A percentile compares a stretch with the other conserved stretches of the same genome.
Conservation (phyloP, 2,113 vertebrate genomes). For the Strix uralensis region DNA sequence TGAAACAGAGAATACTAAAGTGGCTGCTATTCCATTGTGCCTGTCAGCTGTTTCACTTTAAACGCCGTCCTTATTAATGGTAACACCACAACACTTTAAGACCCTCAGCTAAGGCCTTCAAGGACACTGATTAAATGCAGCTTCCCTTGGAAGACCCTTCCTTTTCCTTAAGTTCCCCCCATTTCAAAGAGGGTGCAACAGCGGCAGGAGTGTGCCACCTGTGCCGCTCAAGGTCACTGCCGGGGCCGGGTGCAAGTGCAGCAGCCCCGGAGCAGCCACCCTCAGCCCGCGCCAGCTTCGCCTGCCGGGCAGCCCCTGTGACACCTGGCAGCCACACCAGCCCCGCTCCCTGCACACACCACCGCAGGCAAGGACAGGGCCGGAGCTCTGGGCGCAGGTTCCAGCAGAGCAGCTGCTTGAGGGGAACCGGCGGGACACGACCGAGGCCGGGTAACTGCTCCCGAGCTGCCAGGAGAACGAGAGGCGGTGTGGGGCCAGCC, state of each 20-base stretch:
- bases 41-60: background rate
- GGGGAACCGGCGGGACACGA: background rate
- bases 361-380: fast-evolving
- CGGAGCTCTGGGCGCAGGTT: background rate
- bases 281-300: background rate
- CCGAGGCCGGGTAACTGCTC: too few relatives aligned
- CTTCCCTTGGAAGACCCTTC: background rate
- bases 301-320: background rate
- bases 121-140: background rate
- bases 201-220: background rate
- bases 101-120: constrained; percentile 13
- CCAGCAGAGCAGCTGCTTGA: background rate
- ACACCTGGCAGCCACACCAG: fast-evolving
- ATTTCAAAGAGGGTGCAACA: fast-evolving
- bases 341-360: background rate
- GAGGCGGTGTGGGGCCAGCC: fast-evolving
- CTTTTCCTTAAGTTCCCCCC: background rate
- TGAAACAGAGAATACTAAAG: background rate
- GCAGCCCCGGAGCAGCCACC: background rate
- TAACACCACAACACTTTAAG: background rate
- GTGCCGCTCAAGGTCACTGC: background rate
- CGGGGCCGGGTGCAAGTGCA: fast-evolving
- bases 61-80: background rate
- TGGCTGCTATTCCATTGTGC: background rate
- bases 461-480: background rate